phyloP scores from a whole-genome alignment of 2,888 invertebrate species.

The Stomorhina lunata region DNA sequence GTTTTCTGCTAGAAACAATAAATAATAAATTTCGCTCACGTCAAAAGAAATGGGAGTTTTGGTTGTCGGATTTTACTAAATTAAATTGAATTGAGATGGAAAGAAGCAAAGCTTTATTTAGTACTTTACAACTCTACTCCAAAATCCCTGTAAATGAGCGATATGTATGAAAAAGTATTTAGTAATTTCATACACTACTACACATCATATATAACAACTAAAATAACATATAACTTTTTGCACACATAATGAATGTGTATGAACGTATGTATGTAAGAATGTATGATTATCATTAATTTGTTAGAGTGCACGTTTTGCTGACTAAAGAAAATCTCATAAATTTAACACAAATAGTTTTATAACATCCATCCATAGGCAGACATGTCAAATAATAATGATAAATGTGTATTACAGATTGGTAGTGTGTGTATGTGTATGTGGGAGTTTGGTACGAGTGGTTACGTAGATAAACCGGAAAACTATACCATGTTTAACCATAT shows the following conservation, averaged over 20 bases:
- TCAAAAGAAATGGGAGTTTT: no score
- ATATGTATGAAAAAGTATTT: neutral
- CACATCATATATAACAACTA: no score
- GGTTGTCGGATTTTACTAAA: no score
- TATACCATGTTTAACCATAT: conserved; percentile 40
- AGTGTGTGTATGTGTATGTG: neutral
- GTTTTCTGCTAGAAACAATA: no score
- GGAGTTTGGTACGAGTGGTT: conserved; percentile 37
- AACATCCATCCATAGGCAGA: conserved; percentile 42
- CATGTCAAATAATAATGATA: conserved; percentile 54
- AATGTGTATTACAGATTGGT: conserved; percentile 10
- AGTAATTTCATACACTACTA: conserved; percentile 4
- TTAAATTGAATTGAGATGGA: no score
- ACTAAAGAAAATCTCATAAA: conserved; percentile 55
- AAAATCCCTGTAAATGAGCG: no score
- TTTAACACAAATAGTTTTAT: conserved; percentile 49
- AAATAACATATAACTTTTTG: no score
- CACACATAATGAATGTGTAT: neutral
- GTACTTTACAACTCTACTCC: no score
- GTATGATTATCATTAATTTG: neutral
- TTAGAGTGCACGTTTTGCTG: conserved; percentile 47
- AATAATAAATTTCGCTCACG: no score
- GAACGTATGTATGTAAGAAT: neutral
- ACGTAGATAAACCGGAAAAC: conserved; percentile 21
- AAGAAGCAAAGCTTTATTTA: no score